Evolutionary conservation across 2,113 vertebrate genomes (phyloP).

Genomic region (Bubo scandiacus): DNA sequence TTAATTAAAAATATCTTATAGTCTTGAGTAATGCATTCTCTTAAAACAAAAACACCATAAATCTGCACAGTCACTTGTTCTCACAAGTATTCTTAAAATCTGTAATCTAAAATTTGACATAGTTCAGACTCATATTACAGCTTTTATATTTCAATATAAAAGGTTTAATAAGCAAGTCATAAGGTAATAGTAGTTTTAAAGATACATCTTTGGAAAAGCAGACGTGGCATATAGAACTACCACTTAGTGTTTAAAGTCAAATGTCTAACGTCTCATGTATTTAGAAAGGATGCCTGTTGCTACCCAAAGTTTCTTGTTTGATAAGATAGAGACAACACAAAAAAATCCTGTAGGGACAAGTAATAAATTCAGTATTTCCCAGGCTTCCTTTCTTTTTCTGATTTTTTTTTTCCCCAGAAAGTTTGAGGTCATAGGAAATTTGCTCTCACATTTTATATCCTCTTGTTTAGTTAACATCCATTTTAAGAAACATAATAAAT

Average conservation of each 20-base stretch:
- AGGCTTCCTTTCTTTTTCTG: background rate
- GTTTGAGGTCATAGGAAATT: background rate
- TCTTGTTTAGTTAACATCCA: background rate
- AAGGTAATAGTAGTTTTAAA: background rate
- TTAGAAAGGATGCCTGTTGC: background rate
- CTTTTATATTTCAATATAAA: background rate
- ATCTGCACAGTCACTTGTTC: background rate
- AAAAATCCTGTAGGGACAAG: background rate
- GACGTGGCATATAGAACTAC: background rate
- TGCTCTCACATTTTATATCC: background rate
- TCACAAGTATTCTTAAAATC: background rate
- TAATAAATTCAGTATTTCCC: background rate
- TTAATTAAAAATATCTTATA: background rate
- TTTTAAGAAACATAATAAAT: background rate
- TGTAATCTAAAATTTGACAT: background rate
- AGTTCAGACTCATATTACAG: background rate
- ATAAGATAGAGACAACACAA: no score
- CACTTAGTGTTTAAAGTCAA: background rate
- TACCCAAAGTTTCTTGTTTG: background rate
- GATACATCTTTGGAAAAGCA: background rate
- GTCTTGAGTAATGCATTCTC: background rate
- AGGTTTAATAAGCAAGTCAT: background rate
- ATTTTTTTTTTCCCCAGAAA: background rate
- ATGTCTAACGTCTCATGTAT: background rate
- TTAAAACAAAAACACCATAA: background rate